Conservation (phyloP, 2,888 invertebrate species). For the Muschampia plurimacula region DNA sequence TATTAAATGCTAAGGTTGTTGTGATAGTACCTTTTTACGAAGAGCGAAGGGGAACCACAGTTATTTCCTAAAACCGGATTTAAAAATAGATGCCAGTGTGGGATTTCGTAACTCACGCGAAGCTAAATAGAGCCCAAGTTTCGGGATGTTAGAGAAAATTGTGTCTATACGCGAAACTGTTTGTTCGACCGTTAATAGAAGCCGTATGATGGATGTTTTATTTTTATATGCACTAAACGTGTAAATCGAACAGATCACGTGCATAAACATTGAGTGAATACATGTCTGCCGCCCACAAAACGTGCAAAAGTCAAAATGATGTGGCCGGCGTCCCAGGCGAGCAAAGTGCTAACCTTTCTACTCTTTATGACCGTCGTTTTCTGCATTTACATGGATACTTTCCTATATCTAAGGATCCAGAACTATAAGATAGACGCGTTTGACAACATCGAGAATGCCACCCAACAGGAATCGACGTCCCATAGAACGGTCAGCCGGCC, state of each 20-base stretch:
- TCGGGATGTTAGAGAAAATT: slow-evolving; percentile 31
- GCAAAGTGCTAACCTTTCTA: slow-evolving; percentile 87
- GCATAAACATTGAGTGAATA: slow-evolving; percentile 38
- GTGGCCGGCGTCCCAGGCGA: slow-evolving; percentile 90
- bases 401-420: slow-evolving; percentile 89
- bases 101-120: slow-evolving; percentile 45
- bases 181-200: slow-evolving; percentile 39
- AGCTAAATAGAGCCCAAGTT: slow-evolving; percentile 37
- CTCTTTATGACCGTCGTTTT: slow-evolving; percentile 86
- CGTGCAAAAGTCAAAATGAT: slow-evolving; percentile 77
- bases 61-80: slow-evolving; percentile 20
- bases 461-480: slow-evolving; percentile 62
- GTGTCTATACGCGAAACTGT: slow-evolving; percentile 10
- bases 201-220: slow-evolving; percentile 43
- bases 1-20: not conserved
- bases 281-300: slow-evolving; percentile 36
- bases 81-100: slow-evolving; percentile 44
- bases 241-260: slow-evolving; percentile 43
- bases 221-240: slow-evolving; percentile 28
- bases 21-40: not conserved
- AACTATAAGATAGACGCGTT: slow-evolving; percentile 87
- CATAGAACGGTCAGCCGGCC: slow-evolving; percentile 51
- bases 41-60: not conserved
- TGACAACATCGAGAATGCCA: slow-evolving; percentile 52
- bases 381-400: slow-evolving; percentile 90